Evolutionary conservation across 1,140 invertebrate species (phyloP).

Genomic region (Maconellicoccus hirsutus): DNA sequence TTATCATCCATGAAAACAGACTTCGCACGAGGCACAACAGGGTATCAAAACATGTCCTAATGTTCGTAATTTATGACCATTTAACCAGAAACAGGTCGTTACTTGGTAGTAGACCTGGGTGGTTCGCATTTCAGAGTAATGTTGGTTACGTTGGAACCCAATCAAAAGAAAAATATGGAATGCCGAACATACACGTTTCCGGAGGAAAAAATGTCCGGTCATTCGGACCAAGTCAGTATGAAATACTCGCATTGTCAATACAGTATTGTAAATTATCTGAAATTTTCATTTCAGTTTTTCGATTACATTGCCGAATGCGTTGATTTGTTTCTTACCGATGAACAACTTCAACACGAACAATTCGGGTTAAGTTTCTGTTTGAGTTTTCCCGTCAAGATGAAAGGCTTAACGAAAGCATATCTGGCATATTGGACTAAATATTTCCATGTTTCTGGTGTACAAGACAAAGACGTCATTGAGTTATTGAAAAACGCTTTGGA

Average conservation of each 20-base stretch:
- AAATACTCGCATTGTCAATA: background rate
- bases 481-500: slow-evolving; percentile 66
- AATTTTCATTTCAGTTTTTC: slow-evolving; percentile 55
- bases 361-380: slow-evolving; percentile 51
- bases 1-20: no score
- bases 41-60: no score
- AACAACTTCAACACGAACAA: slow-evolving; percentile 46
- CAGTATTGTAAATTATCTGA: no score
- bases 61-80: background rate
- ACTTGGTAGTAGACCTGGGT: slow-evolving; percentile 62
- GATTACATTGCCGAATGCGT: slow-evolving; percentile 63
- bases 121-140: slow-evolving; percentile 70
- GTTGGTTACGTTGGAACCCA: slow-evolving; percentile 45
- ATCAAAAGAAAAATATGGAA: slow-evolving; percentile 29
- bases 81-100: slow-evolving; percentile 49
- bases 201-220: background rate
- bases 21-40: no score
- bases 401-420: slow-evolving; percentile 75
- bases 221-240: background rate
- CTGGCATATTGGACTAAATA: slow-evolving; percentile 91
- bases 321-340: slow-evolving; percentile 50
- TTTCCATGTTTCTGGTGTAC: slow-evolving; percentile 76
- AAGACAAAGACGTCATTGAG: slow-evolving; percentile 70
- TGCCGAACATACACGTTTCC: background rate
- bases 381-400: slow-evolving; percentile 78